A percentile compares a stretch with the other conserved stretches of the same genome.
Evolutionary conservation across 2,888 invertebrate species (phyloP).

Genomic region (Aradus depressus): DNA sequence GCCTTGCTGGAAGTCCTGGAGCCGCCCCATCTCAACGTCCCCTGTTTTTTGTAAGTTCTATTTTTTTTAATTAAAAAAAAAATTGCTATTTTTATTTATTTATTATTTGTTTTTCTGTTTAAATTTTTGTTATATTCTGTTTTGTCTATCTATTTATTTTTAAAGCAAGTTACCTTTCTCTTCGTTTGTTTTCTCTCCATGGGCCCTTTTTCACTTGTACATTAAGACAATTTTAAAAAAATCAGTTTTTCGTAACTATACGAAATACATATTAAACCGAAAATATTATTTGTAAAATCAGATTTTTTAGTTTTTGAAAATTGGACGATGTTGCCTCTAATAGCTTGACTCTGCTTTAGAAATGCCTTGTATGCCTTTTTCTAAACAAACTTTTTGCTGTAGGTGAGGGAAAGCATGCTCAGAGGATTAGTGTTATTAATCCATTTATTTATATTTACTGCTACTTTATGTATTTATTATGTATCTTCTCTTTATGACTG

Average conservation of each 20-base stretch:
- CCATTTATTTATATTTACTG: neutral
- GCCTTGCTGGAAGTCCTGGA: constrained; percentile 8
- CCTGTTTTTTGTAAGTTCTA: constrained; percentile 12
- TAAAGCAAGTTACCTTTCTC: no score
- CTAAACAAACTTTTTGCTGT: no score
- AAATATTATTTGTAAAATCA: neutral
- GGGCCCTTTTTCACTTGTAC: neutral
- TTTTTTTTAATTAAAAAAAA: no score
- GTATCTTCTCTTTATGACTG: no score
- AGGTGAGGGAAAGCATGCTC: constrained; percentile 6
- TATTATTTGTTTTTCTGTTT: constrained; percentile 12
- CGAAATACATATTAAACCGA: no score
- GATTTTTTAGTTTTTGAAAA: neutral
- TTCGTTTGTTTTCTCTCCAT: constrained; percentile 12
- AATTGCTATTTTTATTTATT: no score
- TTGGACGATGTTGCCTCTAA: neutral
- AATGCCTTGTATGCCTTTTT: no score
- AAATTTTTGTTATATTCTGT: neutral
- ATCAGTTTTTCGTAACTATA: no score
- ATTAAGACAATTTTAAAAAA: neutral
- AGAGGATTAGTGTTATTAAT: constrained; percentile 12
- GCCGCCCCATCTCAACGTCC: constrained; percentile 10
- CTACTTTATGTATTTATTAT: neutral
- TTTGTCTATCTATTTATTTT: constrained; percentile 4
- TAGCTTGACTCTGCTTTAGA: no score